Evolutionary conservation across 1,140 invertebrate genomes (phyloP), one percentile per base, ranked within the genome.

Genomic region (Diorhabda carinulata): DNA sequence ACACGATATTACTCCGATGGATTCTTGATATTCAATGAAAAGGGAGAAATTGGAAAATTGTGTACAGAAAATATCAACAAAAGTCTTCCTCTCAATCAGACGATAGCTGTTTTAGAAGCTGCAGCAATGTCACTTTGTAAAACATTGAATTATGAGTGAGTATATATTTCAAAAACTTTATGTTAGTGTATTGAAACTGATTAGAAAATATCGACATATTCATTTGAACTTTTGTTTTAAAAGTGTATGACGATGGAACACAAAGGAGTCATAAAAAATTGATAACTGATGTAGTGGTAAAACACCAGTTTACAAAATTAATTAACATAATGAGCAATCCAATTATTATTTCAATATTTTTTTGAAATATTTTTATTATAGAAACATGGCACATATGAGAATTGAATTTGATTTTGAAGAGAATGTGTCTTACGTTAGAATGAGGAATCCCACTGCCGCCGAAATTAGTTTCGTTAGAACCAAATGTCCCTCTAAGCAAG

Each of bases 11-110:
- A 85, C 68, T 84, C 86, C 57, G 87, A 89, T 71, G 93, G 93
- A 3, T 93, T 89, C 80, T 90, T 93, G 2, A 85, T 93, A 64
- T 94, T 92, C 83, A 91, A 91, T 66, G 92, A 94, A 80, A 91
- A 91, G 75, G 92, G 92, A 5, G 85, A 86, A n/a, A 81, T 87
- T 25, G 92, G 92, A 45, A 94, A 94, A 81, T 81, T 94, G 40
- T 95, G 93, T 74, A 89, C 90, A 43, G 91, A 91, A 66, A 90
- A 90, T 72, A 82, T 92, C 5, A 88, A 87, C 74, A 79, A 81
- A 45, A 86, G 84, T 25, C 71, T 88, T 10, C 82, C 83, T 3
- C 76, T 78, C 43, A 83, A 81, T 65, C 84, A 85, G 77, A 84
- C 83, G 71, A 81, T 84, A 65, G 81, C 79, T 58, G 84, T 88